A percentile compares a stretch with the other conserved stretches of the same genome.
Evolutionary conservation across 2,797 vertebrate species (phyloP).

Genomic region (Hoplostethus mediterraneus): DNA sequence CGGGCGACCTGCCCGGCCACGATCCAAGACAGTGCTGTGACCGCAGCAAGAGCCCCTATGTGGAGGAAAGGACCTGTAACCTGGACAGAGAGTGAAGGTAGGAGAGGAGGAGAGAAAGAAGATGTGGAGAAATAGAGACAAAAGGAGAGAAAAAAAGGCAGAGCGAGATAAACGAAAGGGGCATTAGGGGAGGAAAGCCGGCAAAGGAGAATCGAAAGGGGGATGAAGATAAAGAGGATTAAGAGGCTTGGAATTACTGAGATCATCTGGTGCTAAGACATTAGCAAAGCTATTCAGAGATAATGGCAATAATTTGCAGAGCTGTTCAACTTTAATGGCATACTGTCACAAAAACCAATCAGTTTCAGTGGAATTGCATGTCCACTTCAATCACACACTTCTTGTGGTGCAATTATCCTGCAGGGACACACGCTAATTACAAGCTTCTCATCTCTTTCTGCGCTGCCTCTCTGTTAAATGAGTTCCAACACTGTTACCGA

Average conservation of each 20-base stretch:
- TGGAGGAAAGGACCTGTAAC: conserved; percentile 98
- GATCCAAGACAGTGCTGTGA: conserved; percentile 94
- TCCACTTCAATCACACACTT: conserved; percentile 39
- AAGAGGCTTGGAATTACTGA: conserved; percentile 35
- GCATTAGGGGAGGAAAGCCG: conserved; percentile 9
- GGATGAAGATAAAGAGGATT: conserved; percentile 17
- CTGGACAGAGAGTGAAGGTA: conserved; percentile 72
- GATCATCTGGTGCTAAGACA: conserved; percentile 43
- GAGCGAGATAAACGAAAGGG: background rate
- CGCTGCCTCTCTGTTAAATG: conserved; percentile 8
- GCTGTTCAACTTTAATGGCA: conserved; percentile 28
- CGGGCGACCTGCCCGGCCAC: conserved; percentile 93
- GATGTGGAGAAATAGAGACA: conserved; percentile 11
- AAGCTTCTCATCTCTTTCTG: conserved; percentile 6
- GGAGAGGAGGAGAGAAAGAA: background rate
- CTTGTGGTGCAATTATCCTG: conserved; percentile 36
- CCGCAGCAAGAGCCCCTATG: conserved; percentile 89
- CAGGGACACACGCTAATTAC: conserved; percentile 31
- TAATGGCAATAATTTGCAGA: conserved; percentile 58
- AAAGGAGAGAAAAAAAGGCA: background rate
- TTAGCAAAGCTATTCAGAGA: conserved; percentile 27
- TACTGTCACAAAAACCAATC: background rate
- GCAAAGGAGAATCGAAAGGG: conserved; percentile 14
- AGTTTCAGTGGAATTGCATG: conserved; percentile 10
- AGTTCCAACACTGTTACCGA: background rate